Percentiles rank a stretch among this genome's conserved stretches.
phyloP scores from a whole-genome alignment of 2,888 invertebrate species.

The Leuctra nigra region DNA sequence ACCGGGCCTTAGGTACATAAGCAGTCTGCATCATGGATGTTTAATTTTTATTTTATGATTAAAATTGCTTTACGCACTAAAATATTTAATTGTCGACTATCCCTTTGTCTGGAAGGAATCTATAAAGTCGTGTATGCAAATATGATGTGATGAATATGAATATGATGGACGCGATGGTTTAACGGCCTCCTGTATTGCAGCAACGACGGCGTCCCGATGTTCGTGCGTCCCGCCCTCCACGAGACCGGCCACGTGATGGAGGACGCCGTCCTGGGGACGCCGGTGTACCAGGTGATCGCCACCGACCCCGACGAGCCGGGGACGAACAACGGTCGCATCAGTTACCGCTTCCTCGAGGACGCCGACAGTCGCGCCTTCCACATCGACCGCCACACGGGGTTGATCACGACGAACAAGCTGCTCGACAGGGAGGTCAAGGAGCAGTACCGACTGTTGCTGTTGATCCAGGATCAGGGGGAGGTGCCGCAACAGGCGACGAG shows the following conservation, averaged over 20 bases:
- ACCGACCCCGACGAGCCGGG: conserved; percentile 72
- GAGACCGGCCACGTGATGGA: conserved; percentile 65
- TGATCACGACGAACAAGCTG: conserved; percentile 59
- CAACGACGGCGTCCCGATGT: conserved; percentile 72
- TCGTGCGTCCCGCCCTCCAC: conserved; percentile 61
- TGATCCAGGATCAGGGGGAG: conserved; percentile 70
- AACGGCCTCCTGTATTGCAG: conserved; percentile 41
- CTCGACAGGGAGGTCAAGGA: conserved; percentile 70
- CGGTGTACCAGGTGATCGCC: conserved; percentile 69
- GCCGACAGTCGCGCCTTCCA: conserved; percentile 56
- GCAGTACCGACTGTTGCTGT: conserved; percentile 66
- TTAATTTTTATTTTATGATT: no score
- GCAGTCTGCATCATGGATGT: no score
- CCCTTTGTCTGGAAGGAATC: no score
- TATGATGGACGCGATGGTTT: no score
- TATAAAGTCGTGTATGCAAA: no score
- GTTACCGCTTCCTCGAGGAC: conserved; percentile 63
- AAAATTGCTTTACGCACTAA: no score
- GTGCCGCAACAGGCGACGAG: conserved; percentile 69
- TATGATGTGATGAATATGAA: no score
- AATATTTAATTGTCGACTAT: no score
- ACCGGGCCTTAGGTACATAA: no score
- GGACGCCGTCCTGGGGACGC: conserved; percentile 64
- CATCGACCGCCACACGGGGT: conserved; percentile 54
- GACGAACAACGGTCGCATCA: conserved; percentile 65